A percentile compares a stretch with the other conserved stretches of the same genome.
Evolutionary conservation across 2,797 vertebrate species (phyloP).

Genomic region (Lemur catta): DNA sequence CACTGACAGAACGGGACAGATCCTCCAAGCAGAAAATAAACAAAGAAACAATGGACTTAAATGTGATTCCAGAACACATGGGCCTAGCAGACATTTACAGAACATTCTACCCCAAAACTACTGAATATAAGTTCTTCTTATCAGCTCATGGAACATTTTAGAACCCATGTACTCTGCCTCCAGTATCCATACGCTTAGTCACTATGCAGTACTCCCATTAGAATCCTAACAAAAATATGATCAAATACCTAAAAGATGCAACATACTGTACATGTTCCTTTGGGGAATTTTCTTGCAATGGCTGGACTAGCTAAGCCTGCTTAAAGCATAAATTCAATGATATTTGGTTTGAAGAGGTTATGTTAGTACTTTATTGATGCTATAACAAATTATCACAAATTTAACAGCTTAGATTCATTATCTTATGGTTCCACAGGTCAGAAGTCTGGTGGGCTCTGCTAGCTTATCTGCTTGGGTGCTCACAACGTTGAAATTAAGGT

Average conservation of each 20-base stretch:
- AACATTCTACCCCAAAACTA: neutral
- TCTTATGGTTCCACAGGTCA: neutral
- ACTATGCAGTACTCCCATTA: neutral
- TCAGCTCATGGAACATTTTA: neutral
- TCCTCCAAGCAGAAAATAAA: neutral
- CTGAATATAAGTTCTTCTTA: neutral
- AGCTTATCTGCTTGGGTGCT: neutral
- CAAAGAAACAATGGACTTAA: neutral
- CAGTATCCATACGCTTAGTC: neutral
- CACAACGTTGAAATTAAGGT: neutral
- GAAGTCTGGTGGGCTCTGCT: neutral
- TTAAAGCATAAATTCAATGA: neutral
- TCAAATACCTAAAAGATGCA: neutral
- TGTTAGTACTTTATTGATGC: neutral
- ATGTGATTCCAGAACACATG: neutral
- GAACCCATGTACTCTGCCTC: neutral
- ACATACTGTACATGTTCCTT: neutral
- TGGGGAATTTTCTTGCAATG: neutral
- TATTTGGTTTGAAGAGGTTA: neutral
- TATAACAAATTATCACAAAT: neutral
- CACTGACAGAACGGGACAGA: neutral
- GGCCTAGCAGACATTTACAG: neutral
- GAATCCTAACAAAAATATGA: neutral
- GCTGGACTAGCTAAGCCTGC: neutral
- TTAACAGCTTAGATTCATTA: neutral